Base-by-base conservation (phyloP, 2,888 invertebrate genomes). In the Orthonevra nobilis region DNA sequence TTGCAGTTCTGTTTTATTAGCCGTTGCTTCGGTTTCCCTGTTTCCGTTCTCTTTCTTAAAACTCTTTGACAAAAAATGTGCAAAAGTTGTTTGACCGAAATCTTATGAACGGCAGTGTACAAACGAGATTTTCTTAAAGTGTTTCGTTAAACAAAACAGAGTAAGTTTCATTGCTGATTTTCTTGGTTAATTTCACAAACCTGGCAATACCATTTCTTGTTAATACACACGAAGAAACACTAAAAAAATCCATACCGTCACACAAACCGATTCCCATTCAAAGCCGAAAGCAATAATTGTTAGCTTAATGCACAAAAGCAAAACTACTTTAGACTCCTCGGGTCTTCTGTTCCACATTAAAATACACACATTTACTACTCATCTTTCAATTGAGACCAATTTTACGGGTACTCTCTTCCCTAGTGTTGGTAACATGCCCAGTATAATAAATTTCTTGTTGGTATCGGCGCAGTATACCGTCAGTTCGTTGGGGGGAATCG, bases 201-300 rank as follows among this genome's bases (percentile, higher is more conserved):
- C 32, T 60, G 60, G 60, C 36, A 61, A 61, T 23, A 1, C 36
- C 26, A 19, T 10, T 3, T 3, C 9, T 38, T 48, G 61, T 46
- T 61, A 61, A 10, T 32, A 10, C 32, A 32, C 10, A 7, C 15
- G 9, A 9, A n/a, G 4, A 32, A 23, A 32, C 10, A 7, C 15
- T 9, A 9, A n/a, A 7, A 32, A 23, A 32, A 32, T 32, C 10
- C 32, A 32, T n/a, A n/a, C n/a, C n/a, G n/a, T n/a, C n/a, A n/a
- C n/a, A n/a, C n/a, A 32, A 1, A 32, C 1, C n/a, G n/a, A n/a
- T n/a, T n/a, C n/a, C 2, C 9, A 32, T 10, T 10, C 4, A 32
- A 32, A 4, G 5, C 23, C 5, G 23, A 5, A 23, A 23, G 23
- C 23, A 3, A n/a, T n/a, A n/a, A 23, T 23, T 23, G 23, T 23